Conservation (phyloP, 1,140 invertebrate genomes). For the Drosophila sechellia region DNA sequence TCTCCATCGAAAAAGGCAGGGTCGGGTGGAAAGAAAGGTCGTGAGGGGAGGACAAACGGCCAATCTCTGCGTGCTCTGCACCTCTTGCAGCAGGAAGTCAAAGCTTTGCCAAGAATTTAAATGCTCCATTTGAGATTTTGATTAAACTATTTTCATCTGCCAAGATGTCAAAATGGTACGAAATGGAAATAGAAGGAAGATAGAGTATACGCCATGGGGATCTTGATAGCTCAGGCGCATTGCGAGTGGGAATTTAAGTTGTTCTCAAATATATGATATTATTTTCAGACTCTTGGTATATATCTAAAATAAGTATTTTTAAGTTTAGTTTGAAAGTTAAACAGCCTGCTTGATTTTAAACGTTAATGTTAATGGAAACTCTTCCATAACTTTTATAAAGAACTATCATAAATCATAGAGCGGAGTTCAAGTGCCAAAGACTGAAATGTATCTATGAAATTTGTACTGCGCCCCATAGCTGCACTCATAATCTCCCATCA, state of each 20-base stretch:
- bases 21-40: not conserved
- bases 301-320: no score
- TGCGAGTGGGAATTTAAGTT: not conserved
- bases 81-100: slow-evolving; percentile 46
- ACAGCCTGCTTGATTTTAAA: not conserved
- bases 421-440: slow-evolving; percentile 1
- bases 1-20: slow-evolving; percentile 44
- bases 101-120: slow-evolving; percentile 64
- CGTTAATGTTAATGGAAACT: not conserved
- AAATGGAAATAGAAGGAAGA: slow-evolving; percentile 1
- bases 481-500: not conserved
- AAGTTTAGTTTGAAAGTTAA: no score
- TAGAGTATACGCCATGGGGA: slow-evolving; percentile 45
- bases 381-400: not conserved
- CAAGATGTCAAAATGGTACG: slow-evolving; percentile 9
- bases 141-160: slow-evolving; percentile 66
- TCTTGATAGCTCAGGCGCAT: no score
- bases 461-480: not conserved
- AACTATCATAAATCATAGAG: not conserved
- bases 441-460: not conserved
- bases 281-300: not conserved
- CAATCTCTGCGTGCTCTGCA: slow-evolving; percentile 2
- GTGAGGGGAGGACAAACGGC: not conserved
- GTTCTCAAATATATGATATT: not conserved
- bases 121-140: slow-evolving; percentile 73